phyloP scores from a whole-genome alignment of 2,797 vertebrate genomes.

The Mormyrops attenuatus region DNA sequence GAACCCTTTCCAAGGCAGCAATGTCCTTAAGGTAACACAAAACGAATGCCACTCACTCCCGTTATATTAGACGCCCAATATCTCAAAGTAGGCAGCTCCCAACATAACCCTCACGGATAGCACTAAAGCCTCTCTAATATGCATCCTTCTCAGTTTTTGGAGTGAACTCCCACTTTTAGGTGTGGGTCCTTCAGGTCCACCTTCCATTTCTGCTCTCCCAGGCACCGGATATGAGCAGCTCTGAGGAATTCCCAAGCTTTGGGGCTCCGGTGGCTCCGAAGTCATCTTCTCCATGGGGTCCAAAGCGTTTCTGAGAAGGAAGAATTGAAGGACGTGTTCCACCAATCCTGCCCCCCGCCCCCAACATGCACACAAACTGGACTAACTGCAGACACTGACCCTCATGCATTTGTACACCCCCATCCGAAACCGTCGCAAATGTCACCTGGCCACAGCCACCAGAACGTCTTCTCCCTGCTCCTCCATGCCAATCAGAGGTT shows the following conservation, averaged over 20 bases:
- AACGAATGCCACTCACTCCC: not conserved
- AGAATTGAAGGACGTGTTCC: slow-evolving; percentile 12
- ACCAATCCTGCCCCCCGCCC: slow-evolving; percentile 31
- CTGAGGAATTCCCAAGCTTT: slow-evolving; percentile 97
- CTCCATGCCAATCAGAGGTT: not conserved
- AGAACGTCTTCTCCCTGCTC: not conserved
- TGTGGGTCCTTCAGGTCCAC: not conserved
- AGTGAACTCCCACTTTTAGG: not conserved
- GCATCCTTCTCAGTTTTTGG: not conserved
- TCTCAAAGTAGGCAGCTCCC: not conserved
- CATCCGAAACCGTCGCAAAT: not conserved
- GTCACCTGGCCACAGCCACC: not conserved
- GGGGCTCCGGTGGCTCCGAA: slow-evolving; percentile 87
- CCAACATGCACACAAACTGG: slow-evolving; percentile 41
- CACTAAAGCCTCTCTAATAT: not conserved
- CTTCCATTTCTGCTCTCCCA: slow-evolving; percentile 39
- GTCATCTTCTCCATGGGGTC: slow-evolving; percentile 92
- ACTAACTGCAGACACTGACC: slow-evolving; percentile 58
- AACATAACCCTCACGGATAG: not conserved
- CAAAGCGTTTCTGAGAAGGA: slow-evolving; percentile 82
- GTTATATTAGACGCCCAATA: not conserved
- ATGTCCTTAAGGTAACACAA: not conserved
- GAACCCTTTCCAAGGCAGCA: too few relatives aligned
- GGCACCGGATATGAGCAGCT: slow-evolving; percentile 98
- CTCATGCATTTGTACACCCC: not conserved